These are phyloP conservation scores for Odobenus rosmarus DNA, from an alignment of 2,113 vertebrate species.

Conservation along the genomic window DNA sequence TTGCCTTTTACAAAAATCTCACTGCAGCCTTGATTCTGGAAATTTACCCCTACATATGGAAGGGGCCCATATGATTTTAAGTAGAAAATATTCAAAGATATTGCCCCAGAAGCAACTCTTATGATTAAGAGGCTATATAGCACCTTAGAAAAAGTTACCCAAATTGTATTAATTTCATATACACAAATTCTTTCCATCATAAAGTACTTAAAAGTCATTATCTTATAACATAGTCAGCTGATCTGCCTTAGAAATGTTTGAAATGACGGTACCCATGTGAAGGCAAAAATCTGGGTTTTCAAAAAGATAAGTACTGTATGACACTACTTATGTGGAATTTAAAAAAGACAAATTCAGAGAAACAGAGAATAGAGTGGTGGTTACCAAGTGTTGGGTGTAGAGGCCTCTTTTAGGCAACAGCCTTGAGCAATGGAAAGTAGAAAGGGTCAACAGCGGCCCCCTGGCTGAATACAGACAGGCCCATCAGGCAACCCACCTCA, in stretches of 20 bases:
- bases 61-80: not conserved
- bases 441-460: not conserved
- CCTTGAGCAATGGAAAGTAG: not conserved
- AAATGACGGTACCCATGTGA: not conserved
- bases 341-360: not conserved
- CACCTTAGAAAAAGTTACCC: not conserved
- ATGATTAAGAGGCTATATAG: not conserved
- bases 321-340: not conserved
- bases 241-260: not conserved
- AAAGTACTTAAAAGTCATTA: constrained; percentile 21
- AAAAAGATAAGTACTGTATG: not conserved
- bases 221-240: not conserved
- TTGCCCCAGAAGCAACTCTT: not conserved
- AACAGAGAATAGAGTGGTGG: not conserved
- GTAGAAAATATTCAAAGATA: not conserved
- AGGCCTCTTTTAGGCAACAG: not conserved
- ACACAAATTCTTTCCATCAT: not conserved
- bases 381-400: not conserved
- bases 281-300: not conserved
- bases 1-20: not conserved
- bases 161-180: not conserved
- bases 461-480: not conserved
- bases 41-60: not conserved
- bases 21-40: not conserved
- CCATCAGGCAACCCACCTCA: not conserved